Conservation (phyloP, 2,888 invertebrate species). For the Alentia gelatinosa region DNA sequence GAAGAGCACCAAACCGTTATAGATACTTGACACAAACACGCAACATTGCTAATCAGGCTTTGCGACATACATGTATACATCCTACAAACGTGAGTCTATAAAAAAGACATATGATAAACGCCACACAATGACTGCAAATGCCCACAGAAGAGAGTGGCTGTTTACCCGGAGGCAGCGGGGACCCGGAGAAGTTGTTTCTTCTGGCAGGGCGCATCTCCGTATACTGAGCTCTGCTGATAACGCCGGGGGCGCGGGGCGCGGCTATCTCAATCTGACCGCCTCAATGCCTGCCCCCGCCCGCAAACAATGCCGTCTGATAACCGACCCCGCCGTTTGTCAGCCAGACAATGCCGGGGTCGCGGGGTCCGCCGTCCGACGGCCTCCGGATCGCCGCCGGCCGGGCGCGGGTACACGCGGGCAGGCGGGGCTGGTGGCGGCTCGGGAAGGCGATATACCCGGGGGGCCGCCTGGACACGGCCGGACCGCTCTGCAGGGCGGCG, state of each 20-base stretch:
- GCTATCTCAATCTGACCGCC: constrained; percentile 31
- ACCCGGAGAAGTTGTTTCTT: background rate
- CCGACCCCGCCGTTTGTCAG: background rate
- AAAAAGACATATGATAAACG: too few relatives aligned
- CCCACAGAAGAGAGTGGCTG: background rate
- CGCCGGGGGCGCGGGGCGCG: background rate
- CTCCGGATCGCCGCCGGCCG: too few relatives aligned
- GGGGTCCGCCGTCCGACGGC: background rate
- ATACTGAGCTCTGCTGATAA: background rate
- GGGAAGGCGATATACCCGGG: background rate
- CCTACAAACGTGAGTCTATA: background rate
- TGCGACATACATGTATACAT: background rate
- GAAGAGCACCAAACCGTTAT: too few relatives aligned
- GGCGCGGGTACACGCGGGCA: background rate
- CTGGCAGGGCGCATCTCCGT: background rate
- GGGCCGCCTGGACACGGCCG: background rate
- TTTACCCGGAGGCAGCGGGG: background rate
- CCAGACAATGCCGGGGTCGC: background rate
- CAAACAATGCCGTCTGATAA: constrained; percentile 23
- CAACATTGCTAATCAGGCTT: too few relatives aligned
- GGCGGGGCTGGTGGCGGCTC: background rate
- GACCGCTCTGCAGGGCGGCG: background rate
- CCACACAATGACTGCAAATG: too few relatives aligned
- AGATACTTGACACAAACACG: too few relatives aligned
- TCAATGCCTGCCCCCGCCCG: background rate